Evolutionary conservation across 2,113 vertebrate genomes (phyloP).

Genomic region (Pithys albifrons): DNA sequence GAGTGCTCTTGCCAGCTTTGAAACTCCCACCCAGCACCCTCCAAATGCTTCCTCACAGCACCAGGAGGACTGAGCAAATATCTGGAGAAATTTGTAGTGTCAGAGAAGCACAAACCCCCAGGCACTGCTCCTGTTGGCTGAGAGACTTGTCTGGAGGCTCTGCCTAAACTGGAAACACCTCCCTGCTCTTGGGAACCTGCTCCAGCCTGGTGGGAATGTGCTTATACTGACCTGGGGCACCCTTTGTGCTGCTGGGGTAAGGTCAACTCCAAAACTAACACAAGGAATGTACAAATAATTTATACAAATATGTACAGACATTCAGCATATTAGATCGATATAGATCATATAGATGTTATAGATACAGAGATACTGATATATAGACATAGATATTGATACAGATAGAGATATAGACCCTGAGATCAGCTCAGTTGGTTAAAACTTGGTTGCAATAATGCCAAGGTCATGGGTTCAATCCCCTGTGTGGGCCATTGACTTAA

Average conservation of each 20-base stretch:
- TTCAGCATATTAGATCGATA: not conserved
- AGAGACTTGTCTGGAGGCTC: not conserved
- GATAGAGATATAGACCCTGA: not conserved
- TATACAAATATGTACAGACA: too few relatives aligned
- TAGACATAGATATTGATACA: not conserved
- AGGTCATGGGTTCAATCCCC: too few relatives aligned
- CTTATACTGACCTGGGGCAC: fast-evolving
- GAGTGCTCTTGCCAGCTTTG: not conserved
- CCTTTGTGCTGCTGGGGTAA: not conserved
- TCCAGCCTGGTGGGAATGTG: not conserved
- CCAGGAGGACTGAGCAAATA: not conserved
- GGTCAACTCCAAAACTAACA: not conserved
- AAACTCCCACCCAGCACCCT: not conserved
- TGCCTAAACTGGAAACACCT: not conserved
- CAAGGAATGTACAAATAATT: fast-evolving
- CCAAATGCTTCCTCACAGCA: not conserved
- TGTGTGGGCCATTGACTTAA: too few relatives aligned
- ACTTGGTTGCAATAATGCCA: too few relatives aligned
- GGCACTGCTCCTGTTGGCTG: not conserved
- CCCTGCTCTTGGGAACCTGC: not conserved
- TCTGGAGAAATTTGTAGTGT: not conserved
- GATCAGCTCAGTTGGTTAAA: too few relatives aligned
- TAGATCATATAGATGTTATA: not conserved
- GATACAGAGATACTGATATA: not conserved
- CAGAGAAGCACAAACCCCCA: not conserved